phyloP scores from a whole-genome alignment of 2,113 vertebrate species.

The Eurypyga helias region DNA sequence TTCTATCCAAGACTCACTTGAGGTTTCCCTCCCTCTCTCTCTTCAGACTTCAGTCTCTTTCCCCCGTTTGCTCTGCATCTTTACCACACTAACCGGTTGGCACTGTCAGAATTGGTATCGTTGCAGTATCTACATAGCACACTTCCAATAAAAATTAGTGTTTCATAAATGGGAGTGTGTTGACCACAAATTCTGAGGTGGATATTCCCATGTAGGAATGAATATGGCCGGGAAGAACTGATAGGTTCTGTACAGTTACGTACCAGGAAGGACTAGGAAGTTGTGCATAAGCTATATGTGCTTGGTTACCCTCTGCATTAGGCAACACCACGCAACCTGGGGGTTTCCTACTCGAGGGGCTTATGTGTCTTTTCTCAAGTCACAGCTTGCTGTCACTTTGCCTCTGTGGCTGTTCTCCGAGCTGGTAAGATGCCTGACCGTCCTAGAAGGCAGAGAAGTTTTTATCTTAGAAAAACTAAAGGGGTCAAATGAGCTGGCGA shows the following conservation, averaged over 20 bases:
- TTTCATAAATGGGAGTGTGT: background rate
- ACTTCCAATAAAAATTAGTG: background rate
- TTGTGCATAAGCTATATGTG: background rate
- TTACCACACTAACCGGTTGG: background rate
- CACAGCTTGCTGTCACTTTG: background rate
- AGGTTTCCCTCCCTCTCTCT: background rate
- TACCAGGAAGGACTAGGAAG: background rate
- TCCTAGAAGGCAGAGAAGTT: background rate
- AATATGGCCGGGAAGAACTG: background rate
- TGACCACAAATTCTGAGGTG: background rate
- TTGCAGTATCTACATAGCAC: background rate
- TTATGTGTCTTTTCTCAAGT: background rate
- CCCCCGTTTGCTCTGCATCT: background rate
- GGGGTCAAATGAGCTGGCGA: background rate
- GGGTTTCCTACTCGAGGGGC: background rate
- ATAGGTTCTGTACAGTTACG: background rate
- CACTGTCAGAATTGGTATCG: background rate
- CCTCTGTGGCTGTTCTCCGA: background rate
- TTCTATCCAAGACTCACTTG: background rate
- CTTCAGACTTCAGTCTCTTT: background rate
- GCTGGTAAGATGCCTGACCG: background rate
- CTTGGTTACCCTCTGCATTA: background rate
- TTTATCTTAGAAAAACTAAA: background rate
- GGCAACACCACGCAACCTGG: background rate
- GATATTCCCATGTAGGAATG: background rate